A percentile compares a stretch with the other conserved stretches of the same genome.
These are phyloP conservation scores for Tachuris rubrigastra DNA, from an alignment of 2,113 vertebrate genomes.

Conservation along the genomic window DNA sequence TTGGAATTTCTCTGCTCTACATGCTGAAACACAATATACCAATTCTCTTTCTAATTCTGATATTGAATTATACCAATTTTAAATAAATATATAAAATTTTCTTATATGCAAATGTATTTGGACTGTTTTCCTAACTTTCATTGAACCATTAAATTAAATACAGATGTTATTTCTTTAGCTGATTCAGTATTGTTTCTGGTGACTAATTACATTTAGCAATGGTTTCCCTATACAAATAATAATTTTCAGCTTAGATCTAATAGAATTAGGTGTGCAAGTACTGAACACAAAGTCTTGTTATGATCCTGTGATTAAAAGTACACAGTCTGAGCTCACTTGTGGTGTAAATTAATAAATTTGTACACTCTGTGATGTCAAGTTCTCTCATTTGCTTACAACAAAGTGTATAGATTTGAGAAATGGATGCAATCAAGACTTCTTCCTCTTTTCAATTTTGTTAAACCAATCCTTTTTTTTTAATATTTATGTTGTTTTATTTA, in stretches of 20 bases:
- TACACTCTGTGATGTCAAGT: background rate
- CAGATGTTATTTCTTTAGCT: background rate
- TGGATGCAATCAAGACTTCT: background rate
- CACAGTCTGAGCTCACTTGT: background rate
- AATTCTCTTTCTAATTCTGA: background rate
- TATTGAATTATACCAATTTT: background rate
- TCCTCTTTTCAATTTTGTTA: background rate
- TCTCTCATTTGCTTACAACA: background rate
- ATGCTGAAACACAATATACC: background rate
- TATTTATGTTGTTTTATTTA: background rate
- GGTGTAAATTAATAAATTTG: background rate
- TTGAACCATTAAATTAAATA: conserved; percentile 13
- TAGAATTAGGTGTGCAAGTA: background rate
- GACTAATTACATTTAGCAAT: background rate
- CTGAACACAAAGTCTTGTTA: background rate
- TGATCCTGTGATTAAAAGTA: background rate
- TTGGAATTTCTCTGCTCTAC: background rate
- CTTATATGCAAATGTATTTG: background rate
- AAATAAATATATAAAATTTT: background rate
- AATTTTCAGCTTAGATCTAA: background rate
- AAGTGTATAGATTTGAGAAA: background rate
- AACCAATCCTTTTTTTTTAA: background rate
- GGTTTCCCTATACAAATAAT: background rate
- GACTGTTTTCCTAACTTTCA: background rate
- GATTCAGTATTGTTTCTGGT: background rate